These are phyloP conservation scores for Sclerurus mexicanus DNA, from an alignment of 2,113 vertebrate species.

Conservation along the genomic window DNA sequence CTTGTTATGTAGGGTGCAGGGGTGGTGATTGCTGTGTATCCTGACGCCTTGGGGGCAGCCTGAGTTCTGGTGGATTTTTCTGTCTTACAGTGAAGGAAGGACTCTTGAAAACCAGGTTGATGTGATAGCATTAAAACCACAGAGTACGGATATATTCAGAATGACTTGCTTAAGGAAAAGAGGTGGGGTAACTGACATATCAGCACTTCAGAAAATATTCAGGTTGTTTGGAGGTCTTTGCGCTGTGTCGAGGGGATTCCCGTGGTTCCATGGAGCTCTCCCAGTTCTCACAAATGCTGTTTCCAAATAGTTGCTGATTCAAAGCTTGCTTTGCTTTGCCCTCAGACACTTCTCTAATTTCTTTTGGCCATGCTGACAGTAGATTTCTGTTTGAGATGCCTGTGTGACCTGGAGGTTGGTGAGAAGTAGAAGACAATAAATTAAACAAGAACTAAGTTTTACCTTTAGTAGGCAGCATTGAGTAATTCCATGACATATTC, in stretches of 20 bases:
- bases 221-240: neutral
- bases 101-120: neutral
- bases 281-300: neutral
- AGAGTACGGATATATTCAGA: neutral
- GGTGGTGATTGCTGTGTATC: neutral
- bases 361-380: neutral
- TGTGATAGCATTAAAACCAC: neutral
- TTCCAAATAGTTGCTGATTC: neutral
- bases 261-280: neutral
- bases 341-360: neutral
- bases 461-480: rapidly evolving
- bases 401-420: neutral
- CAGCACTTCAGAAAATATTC: neutral
- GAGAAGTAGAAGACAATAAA: neutral
- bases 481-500: neutral
- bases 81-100: neutral
- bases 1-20: neutral
- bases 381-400: neutral
- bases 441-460: neutral
- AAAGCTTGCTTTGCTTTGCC: neutral
- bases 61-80: neutral
- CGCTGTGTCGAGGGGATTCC: neutral
- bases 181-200: neutral
- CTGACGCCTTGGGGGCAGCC: rapidly evolving
- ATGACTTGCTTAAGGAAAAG: neutral